Conservation (phyloP, 2,113 vertebrate genomes). For the Lepus europaeus region DNA sequence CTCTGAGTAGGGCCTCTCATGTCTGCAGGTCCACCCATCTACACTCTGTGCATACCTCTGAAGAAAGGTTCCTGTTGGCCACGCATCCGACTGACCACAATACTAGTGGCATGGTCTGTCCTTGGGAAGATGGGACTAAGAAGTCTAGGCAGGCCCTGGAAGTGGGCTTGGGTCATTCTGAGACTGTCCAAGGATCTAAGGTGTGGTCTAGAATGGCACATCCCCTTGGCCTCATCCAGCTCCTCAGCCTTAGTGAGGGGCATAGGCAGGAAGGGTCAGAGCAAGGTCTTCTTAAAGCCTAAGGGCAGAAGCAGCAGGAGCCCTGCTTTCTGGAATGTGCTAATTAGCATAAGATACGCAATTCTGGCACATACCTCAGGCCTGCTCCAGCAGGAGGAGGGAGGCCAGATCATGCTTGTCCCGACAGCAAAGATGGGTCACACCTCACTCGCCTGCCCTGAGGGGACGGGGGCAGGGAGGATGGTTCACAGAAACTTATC, state of each 20-base stretch:
- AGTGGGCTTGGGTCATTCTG: background rate
- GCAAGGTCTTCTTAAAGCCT: background rate
- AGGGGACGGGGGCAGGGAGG: background rate
- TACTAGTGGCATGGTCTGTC: background rate
- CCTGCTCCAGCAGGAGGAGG: constrained; percentile 67
- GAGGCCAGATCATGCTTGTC: constrained; percentile 63
- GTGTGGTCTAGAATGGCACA: background rate
- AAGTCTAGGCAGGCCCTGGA: background rate
- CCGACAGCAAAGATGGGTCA: constrained; percentile 51
- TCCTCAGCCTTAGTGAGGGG: background rate
- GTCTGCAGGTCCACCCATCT: background rate
- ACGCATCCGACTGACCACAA: background rate
- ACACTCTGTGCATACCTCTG: background rate
- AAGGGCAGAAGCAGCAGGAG: background rate
- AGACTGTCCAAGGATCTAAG: background rate
- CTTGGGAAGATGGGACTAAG: background rate
- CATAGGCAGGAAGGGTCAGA: background rate
- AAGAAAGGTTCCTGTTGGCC: background rate
- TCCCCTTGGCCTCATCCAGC: background rate
- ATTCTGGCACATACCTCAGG: constrained; percentile 1
- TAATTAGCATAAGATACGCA: background rate
- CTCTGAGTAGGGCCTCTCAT: background rate
- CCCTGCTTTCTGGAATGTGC: constrained; percentile 1
- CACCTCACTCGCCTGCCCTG: background rate
- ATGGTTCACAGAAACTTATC: constrained; percentile 70